Base-by-base conservation (phyloP, 1,140 invertebrate genomes). In the Mya arenaria region DNA sequence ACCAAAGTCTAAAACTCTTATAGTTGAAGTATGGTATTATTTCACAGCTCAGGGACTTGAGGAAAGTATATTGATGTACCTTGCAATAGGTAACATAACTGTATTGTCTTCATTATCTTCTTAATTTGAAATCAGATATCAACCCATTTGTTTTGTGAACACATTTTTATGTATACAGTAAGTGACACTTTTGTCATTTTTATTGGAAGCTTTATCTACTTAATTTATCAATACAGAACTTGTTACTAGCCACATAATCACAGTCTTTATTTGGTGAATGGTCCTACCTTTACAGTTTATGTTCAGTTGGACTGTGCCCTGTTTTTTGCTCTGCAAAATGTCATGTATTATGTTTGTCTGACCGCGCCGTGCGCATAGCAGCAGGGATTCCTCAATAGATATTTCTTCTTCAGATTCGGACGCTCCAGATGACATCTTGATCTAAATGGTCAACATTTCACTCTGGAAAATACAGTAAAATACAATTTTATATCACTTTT, bases 211-310 rank as follows among this genome's bases (percentile, higher is more conserved):
- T 10, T 4, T 30, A 25, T 62, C 34, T n/a, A 19, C 19, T 37
- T 68, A 39, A 39, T 37, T 36, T 19, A 41, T 36, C 28, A n/a
- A 19, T 32, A 2, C 2, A 10, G 3, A 37, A 34, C 19, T 32
- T 36, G 19, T 15, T n/a, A 4, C 36, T n/a, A 37, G n/a, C 34
- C n/a, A 30, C 10, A 60, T 10, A 8, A 13, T 66, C 32, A 17
- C 23, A 5, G 4, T 4, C 23, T 13, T 66, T 66, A 15, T 32
- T 32, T 66, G 25, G 13, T 36, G n/a, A 39, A 5, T 48, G 28
- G 17, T 19, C 2, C 58, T 66, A 82, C 79, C 79, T 74, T 82
- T 82, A 32, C 79, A 82, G 58, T 82, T 82, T 8, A 82, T 82
- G 63, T 82, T 60, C 8, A 74, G n/a, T 25, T 74, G n/a, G 36